Evolutionary conservation across 1,140 invertebrate species (phyloP).

Genomic region (Galendromus occidentalis): DNA sequence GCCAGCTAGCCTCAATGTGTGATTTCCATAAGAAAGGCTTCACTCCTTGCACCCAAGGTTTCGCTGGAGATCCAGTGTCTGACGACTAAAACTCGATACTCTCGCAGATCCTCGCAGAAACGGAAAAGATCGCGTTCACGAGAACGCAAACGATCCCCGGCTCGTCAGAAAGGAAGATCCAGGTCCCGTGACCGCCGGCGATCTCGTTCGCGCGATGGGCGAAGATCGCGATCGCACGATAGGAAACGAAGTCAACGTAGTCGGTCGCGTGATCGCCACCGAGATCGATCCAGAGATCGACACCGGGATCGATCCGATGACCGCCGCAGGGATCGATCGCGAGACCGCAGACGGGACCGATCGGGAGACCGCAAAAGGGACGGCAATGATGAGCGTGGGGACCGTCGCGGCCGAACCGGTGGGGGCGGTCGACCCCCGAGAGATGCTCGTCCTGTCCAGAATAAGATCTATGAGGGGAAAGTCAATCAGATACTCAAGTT

Average conservation of each 20-base stretch:
- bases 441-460: conserved; percentile 14
- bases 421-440: conserved; percentile 12
- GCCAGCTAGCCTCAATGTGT: no score
- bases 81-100: no score
- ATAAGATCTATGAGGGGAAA: conserved; percentile 67
- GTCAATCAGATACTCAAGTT: conserved; percentile 89
- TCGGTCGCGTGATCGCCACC: conserved; percentile 20
- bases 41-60: no score
- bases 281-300: conserved; percentile 15
- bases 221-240: conserved; percentile 16
- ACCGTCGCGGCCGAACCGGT: conserved; percentile 23
- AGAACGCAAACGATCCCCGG: neutral
- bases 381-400: conserved; percentile 23
- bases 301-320: conserved; percentile 10
- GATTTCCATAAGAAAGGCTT: no score
- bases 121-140: neutral
- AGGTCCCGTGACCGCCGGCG: neutral
- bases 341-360: conserved; percentile 15
- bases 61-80: no score
- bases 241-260: conserved; percentile 20
- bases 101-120: no score
- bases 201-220: conserved; percentile 13
- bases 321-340: conserved; percentile 13
- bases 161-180: neutral
- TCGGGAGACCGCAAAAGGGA: conserved; percentile 18